Evolutionary conservation across 2,888 invertebrate species (phyloP).

Genomic region (Julus scandinavius): DNA sequence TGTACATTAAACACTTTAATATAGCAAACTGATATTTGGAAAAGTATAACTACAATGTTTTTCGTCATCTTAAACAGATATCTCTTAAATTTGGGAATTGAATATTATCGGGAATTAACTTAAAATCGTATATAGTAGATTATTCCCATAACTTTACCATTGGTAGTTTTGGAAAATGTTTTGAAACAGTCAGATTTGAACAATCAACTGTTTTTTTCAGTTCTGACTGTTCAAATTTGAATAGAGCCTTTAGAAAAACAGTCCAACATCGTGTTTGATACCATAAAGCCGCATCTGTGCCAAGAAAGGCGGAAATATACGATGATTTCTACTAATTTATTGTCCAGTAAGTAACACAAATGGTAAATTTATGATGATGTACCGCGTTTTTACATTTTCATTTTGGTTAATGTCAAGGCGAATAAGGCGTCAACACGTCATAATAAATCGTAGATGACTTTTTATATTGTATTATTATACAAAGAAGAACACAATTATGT

Average conservation of each 20-base stretch:
- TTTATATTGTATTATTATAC: background rate
- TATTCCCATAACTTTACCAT: too few species aligned
- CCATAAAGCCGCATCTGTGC: background rate
- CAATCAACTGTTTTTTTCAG: too few species aligned
- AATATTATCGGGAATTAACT: too few species aligned
- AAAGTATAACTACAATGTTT: background rate
- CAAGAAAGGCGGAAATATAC: background rate
- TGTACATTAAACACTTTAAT: too few species aligned
- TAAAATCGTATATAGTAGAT: too few species aligned
- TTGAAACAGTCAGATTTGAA: too few species aligned
- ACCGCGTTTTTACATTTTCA: background rate
- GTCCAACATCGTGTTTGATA: background rate
- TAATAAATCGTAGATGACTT: background rate
- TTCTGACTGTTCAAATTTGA: background rate
- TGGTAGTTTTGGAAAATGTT: too few species aligned
- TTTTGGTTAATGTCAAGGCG: background rate
- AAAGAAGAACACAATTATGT: too few species aligned
- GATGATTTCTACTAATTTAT: background rate
- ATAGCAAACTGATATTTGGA: background rate
- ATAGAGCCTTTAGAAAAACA: background rate
- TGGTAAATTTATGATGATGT: background rate
- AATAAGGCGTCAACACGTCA: background rate
- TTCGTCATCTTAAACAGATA: background rate
- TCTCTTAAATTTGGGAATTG: too few species aligned
- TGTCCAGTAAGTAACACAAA: background rate